Conservation (phyloP, 2,797 vertebrate genomes). For the Mormyrus proboscirostris region DNA sequence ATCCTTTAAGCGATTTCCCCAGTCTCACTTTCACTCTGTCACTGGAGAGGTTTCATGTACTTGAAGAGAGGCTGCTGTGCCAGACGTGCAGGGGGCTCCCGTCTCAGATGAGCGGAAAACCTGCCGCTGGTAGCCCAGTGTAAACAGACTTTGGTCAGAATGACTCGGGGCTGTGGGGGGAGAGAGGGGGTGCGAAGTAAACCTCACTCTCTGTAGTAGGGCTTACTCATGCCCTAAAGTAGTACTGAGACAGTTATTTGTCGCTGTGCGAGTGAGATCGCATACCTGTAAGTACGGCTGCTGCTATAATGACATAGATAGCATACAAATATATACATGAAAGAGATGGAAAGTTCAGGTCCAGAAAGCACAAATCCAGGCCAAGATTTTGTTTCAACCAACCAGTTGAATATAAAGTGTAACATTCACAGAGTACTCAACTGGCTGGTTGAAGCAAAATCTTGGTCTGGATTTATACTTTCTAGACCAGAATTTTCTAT, state of each 20-base stretch:
- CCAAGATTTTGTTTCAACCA: neutral
- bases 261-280: neutral
- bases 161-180: neutral
- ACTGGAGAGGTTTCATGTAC: neutral
- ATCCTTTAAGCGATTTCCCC: neutral
- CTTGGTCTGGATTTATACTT: neutral
- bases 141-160: neutral
- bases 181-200: neutral
- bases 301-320: neutral
- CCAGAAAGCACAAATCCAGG: neutral
- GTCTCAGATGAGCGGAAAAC: neutral
- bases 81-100: neutral
- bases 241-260: neutral
- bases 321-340: neutral
- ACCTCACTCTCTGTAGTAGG: neutral
- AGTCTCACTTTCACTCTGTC: neutral
- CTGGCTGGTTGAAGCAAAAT: neutral
- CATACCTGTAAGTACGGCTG: neutral
- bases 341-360: neutral
- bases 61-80: neutral
- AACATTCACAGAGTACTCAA: neutral
- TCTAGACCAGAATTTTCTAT: neutral
- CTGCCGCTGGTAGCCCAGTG: neutral
- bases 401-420: neutral
- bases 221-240: neutral